Evolutionary conservation across 1,140 invertebrate species (phyloP).

Genomic region (Oppia nitens): DNA sequence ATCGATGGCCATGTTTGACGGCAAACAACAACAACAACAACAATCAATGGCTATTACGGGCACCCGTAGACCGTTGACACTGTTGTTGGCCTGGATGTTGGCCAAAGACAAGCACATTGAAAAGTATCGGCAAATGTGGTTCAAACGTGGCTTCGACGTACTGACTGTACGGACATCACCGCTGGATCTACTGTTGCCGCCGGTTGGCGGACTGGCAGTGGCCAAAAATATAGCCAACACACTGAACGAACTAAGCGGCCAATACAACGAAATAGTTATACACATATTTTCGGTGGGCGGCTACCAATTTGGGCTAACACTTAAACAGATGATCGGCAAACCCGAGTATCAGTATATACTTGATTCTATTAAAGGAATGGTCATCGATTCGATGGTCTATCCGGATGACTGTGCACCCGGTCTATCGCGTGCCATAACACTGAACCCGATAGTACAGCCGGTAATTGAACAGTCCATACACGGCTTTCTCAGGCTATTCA

Average conservation of each 20-base stretch:
- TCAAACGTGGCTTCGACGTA: conserved; percentile 69
- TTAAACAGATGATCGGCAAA: not conserved
- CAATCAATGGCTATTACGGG: not conserved
- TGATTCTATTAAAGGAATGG: conserved; percentile 1
- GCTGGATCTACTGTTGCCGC: conserved; percentile 63
- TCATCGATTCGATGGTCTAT: conserved; percentile 10
- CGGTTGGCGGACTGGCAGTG: conserved; percentile 37
- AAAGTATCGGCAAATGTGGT: conserved; percentile 63
- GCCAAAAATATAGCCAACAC: conserved; percentile 52
- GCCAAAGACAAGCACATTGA: conserved; percentile 61
- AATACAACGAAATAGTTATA: conserved; percentile 47
- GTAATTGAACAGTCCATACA: conserved; percentile 29
- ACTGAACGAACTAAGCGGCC: conserved; percentile 36
- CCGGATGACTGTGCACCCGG: conserved; percentile 11
- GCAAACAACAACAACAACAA: too few species aligned
- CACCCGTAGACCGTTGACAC: not conserved
- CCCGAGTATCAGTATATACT: not conserved
- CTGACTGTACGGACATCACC: conserved; percentile 55
- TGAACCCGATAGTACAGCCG: conserved; percentile 14
- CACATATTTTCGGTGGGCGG: conserved; percentile 55
- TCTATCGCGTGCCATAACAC: conserved; percentile 13
- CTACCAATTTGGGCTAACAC: conserved; percentile 12
- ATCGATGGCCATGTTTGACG: not conserved
- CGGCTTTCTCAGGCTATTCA: conserved; percentile 55
- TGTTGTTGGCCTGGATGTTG: conserved; percentile 64